Percentiles rank a stretch among this genome's conserved stretches.
phyloP scores from a whole-genome alignment of 2,113 vertebrate genomes.

The Xiphophorus couchianus region DNA sequence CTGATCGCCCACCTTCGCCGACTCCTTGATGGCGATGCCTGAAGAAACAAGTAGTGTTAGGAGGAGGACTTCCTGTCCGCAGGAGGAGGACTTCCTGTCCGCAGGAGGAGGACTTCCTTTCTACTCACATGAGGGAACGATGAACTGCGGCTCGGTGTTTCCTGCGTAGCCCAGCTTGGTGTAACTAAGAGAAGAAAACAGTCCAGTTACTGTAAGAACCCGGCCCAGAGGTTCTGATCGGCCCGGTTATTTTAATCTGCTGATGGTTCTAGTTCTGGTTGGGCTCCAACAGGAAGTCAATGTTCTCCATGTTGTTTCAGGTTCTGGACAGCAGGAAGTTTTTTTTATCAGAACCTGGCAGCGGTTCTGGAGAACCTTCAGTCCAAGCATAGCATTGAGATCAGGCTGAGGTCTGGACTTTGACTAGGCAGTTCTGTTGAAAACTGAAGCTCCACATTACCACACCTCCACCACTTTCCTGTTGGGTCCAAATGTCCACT shows the following conservation, averaged over 20 bases:
- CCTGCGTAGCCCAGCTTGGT: conserved; percentile 98
- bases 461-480: background rate
- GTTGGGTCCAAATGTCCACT: too few species aligned
- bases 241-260: background rate
- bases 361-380: too few species aligned
- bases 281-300: too few species aligned
- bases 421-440: background rate
- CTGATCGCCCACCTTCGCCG: conserved; percentile 96
- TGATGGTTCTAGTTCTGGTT: too few species aligned
- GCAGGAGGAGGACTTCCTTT: too few species aligned
- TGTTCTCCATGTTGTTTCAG: too few species aligned
- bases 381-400: background rate
- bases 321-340: too few species aligned
- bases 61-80: too few species aligned
- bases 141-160: conserved; percentile 98
- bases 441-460: background rate
- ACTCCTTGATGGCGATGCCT: conserved; percentile 99
- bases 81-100: too few species aligned
- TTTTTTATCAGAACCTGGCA: too few species aligned
- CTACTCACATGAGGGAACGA: conserved; percentile 97
- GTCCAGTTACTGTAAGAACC: too few species aligned
- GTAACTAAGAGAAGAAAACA: conserved; percentile 82
- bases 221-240: background rate
- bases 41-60: conserved; percentile 6
- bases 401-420: background rate